phyloP scores from a whole-genome alignment of 2,888 invertebrate genomes.

The Trissolcus brochymenae region DNA sequence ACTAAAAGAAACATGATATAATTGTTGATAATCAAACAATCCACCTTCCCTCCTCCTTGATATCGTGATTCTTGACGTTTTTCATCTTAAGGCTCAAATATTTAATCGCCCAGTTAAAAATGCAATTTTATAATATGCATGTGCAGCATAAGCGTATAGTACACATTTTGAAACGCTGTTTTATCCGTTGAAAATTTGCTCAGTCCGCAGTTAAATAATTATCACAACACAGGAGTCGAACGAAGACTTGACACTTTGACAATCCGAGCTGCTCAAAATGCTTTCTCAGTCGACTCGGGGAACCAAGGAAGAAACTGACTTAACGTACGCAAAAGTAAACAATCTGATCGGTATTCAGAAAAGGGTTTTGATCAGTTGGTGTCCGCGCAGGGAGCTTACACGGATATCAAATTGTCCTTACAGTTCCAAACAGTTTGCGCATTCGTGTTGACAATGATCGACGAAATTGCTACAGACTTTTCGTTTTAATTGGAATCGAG shows the following conservation, averaged over 20 bases:
- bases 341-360: slow-evolving; percentile 1
- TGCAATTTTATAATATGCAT: slow-evolving; percentile 24
- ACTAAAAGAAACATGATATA: slow-evolving; percentile 58
- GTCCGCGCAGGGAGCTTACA: slow-evolving; percentile 18
- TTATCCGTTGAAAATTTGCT: slow-evolving; percentile 20
- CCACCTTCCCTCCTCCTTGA: slow-evolving; percentile 15
- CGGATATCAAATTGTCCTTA: background rate
- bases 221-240: slow-evolving; percentile 50
- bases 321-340: slow-evolving; percentile 14
- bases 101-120: slow-evolving; percentile 16
- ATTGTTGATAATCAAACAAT: slow-evolving; percentile 1
- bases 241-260: slow-evolving; percentile 20
- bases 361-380: slow-evolving; percentile 9
- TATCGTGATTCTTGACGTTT: slow-evolving; percentile 8
- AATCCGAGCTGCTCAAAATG: slow-evolving; percentile 13
- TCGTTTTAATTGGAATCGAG: slow-evolving; percentile 12
- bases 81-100: slow-evolving; percentile 22
- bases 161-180: slow-evolving; percentile 12
- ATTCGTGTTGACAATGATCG: too few species aligned
- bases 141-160: slow-evolving; percentile 26
- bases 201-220: slow-evolving; percentile 28
- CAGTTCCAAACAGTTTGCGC: too few species aligned
- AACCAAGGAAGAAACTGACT: slow-evolving; percentile 36
- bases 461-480: background rate
- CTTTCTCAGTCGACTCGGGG: slow-evolving; percentile 12